Evolutionary conservation across 92 coral and sea anemone genomes (phyloP).

Genomic region (Epizoanthus scotinus): DNA sequence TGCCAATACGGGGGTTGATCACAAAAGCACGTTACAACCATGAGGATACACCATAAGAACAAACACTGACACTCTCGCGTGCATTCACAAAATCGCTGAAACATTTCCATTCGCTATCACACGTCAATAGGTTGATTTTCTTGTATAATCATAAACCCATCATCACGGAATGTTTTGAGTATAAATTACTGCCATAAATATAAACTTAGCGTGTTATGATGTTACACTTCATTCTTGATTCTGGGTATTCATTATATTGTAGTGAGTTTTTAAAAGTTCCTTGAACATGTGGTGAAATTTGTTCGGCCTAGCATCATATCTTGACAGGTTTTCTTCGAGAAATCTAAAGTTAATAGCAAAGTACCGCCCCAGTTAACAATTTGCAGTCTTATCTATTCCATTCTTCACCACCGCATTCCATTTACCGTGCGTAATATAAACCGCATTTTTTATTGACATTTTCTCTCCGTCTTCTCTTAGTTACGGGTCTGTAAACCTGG

Average conservation of each 20-base stretch:
- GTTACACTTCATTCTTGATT: too few relatives aligned
- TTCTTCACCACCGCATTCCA: background rate
- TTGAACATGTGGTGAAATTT: background rate
- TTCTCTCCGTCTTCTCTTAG: background rate
- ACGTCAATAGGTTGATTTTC: constrained; percentile 17
- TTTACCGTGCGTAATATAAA: constrained; percentile 6
- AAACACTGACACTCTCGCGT: background rate
- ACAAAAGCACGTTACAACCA: constrained; percentile 20
- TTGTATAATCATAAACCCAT: constrained; percentile 21
- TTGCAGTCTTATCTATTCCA: background rate
- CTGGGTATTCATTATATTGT: background rate
- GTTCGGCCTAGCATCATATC: background rate
- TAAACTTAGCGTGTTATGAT: background rate
- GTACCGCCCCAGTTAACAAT: background rate
- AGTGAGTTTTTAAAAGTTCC: background rate
- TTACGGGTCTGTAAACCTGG: background rate
- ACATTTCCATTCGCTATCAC: constrained; percentile 10
- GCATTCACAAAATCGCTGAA: constrained; percentile 12
- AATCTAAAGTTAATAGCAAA: background rate
- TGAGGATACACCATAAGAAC: constrained; percentile 24
- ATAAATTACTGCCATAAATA: background rate
- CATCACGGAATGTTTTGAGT: constrained; percentile 13
- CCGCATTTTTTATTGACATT: background rate
- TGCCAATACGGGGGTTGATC: background rate
- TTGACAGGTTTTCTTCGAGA: constrained; percentile 6